phyloP scores from a whole-genome alignment of 2,797 vertebrate species.

The Somateria mollissima region DNA sequence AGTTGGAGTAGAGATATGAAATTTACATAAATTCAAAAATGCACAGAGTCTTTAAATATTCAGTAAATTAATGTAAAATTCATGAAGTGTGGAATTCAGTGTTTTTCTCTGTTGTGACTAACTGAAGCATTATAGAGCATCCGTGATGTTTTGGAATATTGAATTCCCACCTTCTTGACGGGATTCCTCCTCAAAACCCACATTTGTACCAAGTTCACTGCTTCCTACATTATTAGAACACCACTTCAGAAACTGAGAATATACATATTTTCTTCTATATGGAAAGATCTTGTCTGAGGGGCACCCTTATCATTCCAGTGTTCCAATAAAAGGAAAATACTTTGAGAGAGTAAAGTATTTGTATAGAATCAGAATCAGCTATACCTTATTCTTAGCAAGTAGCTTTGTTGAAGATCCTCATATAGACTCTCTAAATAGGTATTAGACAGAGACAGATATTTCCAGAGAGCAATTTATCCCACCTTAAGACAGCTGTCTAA shows the following conservation, averaged over 20 bases:
- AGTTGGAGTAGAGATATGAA: neutral
- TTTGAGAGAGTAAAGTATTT: neutral
- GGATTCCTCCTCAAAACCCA: neutral
- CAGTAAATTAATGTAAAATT: neutral
- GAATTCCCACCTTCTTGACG: neutral
- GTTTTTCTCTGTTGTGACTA: neutral
- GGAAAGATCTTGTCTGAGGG: neutral
- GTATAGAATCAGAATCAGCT: neutral
- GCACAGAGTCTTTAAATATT: neutral
- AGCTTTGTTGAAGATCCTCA: neutral
- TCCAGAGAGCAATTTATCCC: slow-evolving; percentile 16
- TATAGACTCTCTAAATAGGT: neutral
- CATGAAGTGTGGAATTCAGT: neutral
- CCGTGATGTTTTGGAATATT: neutral
- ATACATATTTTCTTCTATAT: neutral
- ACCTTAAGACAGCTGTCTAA: slow-evolving; percentile 26
- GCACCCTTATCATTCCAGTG: neutral
- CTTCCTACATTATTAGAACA: neutral
- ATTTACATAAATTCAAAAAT: neutral
- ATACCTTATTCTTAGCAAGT: neutral
- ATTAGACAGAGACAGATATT: neutral
- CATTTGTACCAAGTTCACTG: neutral
- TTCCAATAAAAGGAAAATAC: neutral
- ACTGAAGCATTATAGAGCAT: neutral
- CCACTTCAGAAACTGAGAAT: neutral